phyloP scores from a whole-genome alignment of 2,888 invertebrate genomes.

The Cheilosia variabilis region DNA sequence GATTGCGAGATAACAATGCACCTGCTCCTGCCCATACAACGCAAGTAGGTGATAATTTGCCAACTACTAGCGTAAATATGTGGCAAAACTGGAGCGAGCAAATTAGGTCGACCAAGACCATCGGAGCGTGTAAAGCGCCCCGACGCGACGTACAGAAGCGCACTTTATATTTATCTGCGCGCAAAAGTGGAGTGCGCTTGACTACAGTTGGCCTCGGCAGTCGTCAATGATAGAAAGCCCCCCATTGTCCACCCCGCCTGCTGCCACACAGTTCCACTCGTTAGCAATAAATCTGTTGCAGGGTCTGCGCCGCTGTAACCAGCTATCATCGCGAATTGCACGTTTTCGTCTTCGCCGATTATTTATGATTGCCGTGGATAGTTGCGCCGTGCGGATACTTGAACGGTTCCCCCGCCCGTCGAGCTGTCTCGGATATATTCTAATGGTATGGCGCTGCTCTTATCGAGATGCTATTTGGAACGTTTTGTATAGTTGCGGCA shows the following conservation, averaged over 20 bases:
- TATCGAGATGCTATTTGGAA: constrained; percentile 66
- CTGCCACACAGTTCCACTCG: constrained; percentile 59
- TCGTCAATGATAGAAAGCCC: constrained; percentile 1
- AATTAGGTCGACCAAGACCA: constrained; percentile 9
- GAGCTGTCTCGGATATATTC: constrained; percentile 33
- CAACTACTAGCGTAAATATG: constrained; percentile 31
- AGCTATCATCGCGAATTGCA: constrained; percentile 62
- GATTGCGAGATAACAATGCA: constrained; percentile 1
- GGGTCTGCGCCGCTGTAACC: constrained; percentile 41
- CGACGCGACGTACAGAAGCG: not conserved
- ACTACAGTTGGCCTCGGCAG: constrained; percentile 8
- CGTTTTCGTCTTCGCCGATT: constrained; percentile 60
- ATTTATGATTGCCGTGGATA: constrained; percentile 59
- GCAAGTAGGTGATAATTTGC: constrained; percentile 54
- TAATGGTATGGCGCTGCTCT: constrained; percentile 56
- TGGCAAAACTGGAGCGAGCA: constrained; percentile 37
- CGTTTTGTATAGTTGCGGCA: constrained; percentile 50
- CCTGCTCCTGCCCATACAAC: not conserved
- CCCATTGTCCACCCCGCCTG: not conserved
- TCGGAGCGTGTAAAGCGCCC: constrained; percentile 38
- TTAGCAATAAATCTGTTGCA: constrained; percentile 61
- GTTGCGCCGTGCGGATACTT: not conserved
- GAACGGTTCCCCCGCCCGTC: not conserved
- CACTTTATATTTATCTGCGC: constrained; percentile 10
- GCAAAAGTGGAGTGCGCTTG: constrained; percentile 34